Conservation (phyloP, 2,113 vertebrate genomes). For the Melanotaenia duboulayi region DNA sequence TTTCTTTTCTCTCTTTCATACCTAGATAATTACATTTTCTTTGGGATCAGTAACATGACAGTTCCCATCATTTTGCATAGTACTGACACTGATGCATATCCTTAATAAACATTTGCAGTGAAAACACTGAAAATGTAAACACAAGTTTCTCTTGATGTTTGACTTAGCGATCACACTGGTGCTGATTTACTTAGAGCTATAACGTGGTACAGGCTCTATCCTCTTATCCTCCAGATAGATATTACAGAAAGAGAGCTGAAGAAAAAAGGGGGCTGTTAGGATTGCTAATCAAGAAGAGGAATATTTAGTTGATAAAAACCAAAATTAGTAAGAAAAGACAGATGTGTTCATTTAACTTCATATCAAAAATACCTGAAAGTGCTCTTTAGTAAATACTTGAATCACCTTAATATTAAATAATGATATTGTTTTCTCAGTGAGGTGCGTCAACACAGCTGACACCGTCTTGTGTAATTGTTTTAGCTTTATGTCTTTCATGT, state of each 20-base stretch:
- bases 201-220: slow-evolving; percentile 51
- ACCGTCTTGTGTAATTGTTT: not conserved
- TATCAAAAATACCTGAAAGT: not conserved
- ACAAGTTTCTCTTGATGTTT: slow-evolving; percentile 6
- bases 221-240: slow-evolving; percentile 70
- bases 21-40: too few species aligned
- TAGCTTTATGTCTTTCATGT: not conserved
- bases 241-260: not conserved
- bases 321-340: too few species aligned
- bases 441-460: not conserved
- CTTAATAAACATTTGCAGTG: slow-evolving; percentile 16
- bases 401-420: not conserved
- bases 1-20: too few species aligned
- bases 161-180: slow-evolving; percentile 5
- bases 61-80: too few species aligned
- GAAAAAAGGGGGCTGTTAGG: not conserved
- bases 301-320: too few species aligned
- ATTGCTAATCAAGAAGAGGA: not conserved
- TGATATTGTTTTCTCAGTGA: not conserved
- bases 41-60: too few species aligned
- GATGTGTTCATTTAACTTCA: too few species aligned
- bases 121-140: not conserved
- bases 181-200: slow-evolving; percentile 58
- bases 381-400: not conserved
- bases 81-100: slow-evolving; percentile 14